Evolutionary conservation across 2,888 invertebrate species (phyloP).

Genomic region (Mesochorus sp.): DNA sequence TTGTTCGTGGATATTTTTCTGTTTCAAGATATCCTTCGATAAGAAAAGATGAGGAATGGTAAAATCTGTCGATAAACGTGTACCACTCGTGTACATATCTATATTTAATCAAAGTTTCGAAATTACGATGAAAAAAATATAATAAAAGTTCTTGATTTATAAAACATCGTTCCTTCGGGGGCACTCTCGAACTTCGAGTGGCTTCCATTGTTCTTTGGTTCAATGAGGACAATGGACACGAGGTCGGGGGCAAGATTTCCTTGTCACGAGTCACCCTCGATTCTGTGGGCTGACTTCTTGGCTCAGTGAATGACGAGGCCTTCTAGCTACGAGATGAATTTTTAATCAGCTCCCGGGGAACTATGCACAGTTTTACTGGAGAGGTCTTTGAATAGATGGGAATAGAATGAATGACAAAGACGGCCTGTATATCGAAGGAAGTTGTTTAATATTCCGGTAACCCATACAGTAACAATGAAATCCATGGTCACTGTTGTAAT

Average conservation of each 20-base stretch:
- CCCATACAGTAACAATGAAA: too few relatives aligned
- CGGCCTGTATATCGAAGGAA: too few relatives aligned
- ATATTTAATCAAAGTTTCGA: too few relatives aligned
- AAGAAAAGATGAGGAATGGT: too few relatives aligned
- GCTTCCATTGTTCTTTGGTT: constrained; percentile 27
- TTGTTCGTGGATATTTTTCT: too few relatives aligned
- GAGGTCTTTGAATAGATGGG: neutral
- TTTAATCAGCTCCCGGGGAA: constrained; percentile 41
- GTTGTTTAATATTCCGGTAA: too few relatives aligned
- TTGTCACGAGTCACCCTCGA: neutral
- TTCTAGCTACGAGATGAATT: constrained; percentile 24
- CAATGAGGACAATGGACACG: constrained; percentile 14
- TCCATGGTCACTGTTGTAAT: too few relatives aligned
- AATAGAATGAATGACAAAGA: neutral
- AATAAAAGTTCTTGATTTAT: constrained; percentile 1
- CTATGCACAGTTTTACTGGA: neutral
- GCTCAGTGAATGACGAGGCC: neutral
- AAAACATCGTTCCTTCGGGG: neutral
- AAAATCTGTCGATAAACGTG: neutral
- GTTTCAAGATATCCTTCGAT: too few relatives aligned
- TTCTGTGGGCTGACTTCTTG: neutral
- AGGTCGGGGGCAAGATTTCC: constrained; percentile 8
- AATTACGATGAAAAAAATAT: too few relatives aligned
- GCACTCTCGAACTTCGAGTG: neutral
- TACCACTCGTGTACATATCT: neutral